phyloP scores from a whole-genome alignment of 1,140 invertebrate genomes.

The Conus betulinus region DNA sequence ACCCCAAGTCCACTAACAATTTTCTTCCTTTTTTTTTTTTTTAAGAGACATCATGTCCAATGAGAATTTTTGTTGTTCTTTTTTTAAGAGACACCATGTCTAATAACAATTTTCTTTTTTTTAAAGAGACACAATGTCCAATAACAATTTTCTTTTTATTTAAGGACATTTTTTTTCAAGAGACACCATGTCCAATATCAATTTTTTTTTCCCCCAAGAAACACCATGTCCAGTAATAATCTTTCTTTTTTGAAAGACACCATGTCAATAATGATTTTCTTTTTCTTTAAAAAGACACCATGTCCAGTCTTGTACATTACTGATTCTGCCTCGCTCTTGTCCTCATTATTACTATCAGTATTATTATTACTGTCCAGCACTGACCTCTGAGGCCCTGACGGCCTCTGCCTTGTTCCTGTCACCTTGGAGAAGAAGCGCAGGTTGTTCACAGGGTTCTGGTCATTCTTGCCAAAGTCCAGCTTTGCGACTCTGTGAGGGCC shows the following conservation, averaged over 20 bases:
- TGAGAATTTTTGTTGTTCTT: too few species aligned
- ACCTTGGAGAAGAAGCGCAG: slow-evolving; percentile 57
- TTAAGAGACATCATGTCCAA: too few species aligned
- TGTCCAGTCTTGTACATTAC: not conserved
- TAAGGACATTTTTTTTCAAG: too few species aligned
- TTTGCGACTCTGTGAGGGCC: slow-evolving; percentile 42
- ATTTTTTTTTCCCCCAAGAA: too few species aligned
- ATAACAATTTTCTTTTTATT: too few species aligned
- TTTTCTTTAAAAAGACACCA: not conserved
- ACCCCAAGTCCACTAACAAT: too few species aligned
- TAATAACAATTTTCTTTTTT: too few species aligned
- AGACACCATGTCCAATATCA: too few species aligned
- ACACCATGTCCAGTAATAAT: not conserved
- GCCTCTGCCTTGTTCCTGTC: slow-evolving; percentile 42
- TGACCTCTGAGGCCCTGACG: slow-evolving; percentile 50
- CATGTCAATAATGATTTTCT: not conserved
- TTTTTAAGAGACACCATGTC: too few species aligned
- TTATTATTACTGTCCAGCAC: not conserved
- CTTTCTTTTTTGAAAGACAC: too few species aligned
- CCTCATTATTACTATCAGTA: not conserved
- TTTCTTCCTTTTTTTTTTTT: too few species aligned
- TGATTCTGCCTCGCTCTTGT: not conserved
- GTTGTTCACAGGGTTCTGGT: slow-evolving; percentile 58
- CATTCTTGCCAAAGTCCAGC: slow-evolving; percentile 59
- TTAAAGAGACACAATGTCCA: too few species aligned